These are phyloP conservation scores for Hemichromis elongatus DNA, from an alignment of 2,113 vertebrate species.

Conservation along the genomic window DNA sequence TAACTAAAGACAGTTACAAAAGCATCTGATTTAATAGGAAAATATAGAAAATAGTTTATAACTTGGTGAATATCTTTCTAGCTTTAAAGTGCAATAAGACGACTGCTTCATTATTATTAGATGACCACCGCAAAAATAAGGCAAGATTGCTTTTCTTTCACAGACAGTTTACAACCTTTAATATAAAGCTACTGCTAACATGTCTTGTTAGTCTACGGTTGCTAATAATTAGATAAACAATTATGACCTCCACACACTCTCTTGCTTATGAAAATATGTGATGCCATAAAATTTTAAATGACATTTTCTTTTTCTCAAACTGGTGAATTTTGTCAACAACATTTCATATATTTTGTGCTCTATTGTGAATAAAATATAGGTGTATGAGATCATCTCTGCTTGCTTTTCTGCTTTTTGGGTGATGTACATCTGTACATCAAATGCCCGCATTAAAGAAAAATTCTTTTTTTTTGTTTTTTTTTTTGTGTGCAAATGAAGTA, in stretches of 20 bases:
- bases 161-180: neutral
- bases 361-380: neutral
- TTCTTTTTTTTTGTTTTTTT: neutral
- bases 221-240: neutral
- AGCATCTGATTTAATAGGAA: neutral
- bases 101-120: neutral
- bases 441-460: accelerated
- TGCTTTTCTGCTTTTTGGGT: neutral
- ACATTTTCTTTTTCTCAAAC: neutral
- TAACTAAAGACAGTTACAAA: neutral
- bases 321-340: neutral
- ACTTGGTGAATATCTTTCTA: neutral
- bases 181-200: neutral
- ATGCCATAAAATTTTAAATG: neutral
- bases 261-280: accelerated
- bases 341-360: neutral
- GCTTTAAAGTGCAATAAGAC: neutral
- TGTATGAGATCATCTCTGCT: neutral
- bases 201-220: neutral
- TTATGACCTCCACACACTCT: neutral
- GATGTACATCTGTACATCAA: neutral
- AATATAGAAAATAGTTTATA: neutral
- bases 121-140: accelerated
- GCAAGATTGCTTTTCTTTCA: neutral
- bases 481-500: neutral